A percentile compares a stretch with the other conserved stretches of the same genome.
Conservation (phyloP, 2,797 vertebrate genomes). For the Amniataba percoides region DNA sequence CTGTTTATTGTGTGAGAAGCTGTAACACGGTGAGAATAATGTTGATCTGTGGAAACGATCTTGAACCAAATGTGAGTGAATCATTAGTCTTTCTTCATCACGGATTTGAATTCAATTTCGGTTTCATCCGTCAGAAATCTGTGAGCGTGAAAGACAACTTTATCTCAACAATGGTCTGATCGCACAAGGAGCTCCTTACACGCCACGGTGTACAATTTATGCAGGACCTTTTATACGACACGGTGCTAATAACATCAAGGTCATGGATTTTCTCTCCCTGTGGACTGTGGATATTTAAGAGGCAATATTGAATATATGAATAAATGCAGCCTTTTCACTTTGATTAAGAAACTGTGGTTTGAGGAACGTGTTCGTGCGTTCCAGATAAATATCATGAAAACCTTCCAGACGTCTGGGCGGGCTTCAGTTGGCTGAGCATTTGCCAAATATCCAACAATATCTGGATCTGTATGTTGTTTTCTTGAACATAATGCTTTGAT, state of each 20-base stretch:
- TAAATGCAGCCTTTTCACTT: not conserved
- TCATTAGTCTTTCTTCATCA: not conserved
- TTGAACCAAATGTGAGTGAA: not conserved
- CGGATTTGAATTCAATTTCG: not conserved
- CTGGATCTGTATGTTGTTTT: not conserved
- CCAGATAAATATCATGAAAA: not conserved
- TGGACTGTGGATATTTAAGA: constrained; percentile 6
- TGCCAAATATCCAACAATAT: not conserved
- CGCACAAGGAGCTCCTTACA: not conserved
- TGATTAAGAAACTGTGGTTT: not conserved
- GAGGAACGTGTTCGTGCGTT: not conserved
- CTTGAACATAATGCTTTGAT: not conserved
- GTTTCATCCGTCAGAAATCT: not conserved
- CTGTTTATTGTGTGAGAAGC: not conserved
- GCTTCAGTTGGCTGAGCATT: not conserved
- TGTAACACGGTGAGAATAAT: not conserved
- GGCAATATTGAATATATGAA: not conserved
- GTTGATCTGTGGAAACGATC: not conserved
- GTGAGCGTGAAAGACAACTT: not conserved
- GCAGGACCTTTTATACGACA: constrained; percentile 17
- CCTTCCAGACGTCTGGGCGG: not conserved
- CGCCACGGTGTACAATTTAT: not conserved
- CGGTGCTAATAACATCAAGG: constrained; percentile 1
- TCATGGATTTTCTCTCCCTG: not conserved
- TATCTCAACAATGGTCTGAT: not conserved